A percentile compares a stretch with the other conserved stretches of the same genome.
Evolutionary conservation across 2,888 invertebrate genomes (phyloP).

Genomic region (Smittia aterrima): DNA sequence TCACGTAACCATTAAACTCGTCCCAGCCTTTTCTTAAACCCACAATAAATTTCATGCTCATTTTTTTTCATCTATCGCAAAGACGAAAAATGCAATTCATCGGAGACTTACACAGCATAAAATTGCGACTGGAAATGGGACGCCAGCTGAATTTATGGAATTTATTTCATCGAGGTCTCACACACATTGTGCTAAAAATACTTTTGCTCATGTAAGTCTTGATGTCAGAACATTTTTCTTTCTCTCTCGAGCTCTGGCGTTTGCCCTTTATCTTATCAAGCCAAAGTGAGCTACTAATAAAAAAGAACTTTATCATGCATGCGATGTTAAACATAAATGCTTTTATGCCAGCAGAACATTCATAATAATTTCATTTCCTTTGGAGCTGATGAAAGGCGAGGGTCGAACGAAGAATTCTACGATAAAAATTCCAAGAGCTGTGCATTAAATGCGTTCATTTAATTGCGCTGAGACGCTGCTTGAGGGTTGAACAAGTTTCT

Average conservation of each 20-base stretch:
- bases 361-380: background rate
- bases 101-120: constrained; percentile 11
- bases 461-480: background rate
- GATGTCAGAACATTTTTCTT: background rate
- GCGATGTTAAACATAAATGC: constrained; percentile 30
- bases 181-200: background rate
- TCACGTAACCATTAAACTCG: no score
- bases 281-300: constrained; percentile 1
- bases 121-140: background rate
- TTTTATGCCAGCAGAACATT: constrained; percentile 4
- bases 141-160: constrained; percentile 23
- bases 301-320: constrained; percentile 36
- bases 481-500: background rate
- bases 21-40: background rate
- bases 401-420: background rate
- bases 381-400: background rate
- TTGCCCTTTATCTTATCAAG: constrained; percentile 23
- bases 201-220: constrained; percentile 9
- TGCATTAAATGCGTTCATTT: constrained; percentile 1
- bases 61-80: background rate
- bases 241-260: background rate
- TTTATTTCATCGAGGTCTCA: background rate
- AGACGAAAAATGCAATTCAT: constrained; percentile 29
- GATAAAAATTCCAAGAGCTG: constrained; percentile 11
- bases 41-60: constrained; percentile 8